Conservation (phyloP, 2,888 invertebrate genomes). For the Cryptosula pallasiana region DNA sequence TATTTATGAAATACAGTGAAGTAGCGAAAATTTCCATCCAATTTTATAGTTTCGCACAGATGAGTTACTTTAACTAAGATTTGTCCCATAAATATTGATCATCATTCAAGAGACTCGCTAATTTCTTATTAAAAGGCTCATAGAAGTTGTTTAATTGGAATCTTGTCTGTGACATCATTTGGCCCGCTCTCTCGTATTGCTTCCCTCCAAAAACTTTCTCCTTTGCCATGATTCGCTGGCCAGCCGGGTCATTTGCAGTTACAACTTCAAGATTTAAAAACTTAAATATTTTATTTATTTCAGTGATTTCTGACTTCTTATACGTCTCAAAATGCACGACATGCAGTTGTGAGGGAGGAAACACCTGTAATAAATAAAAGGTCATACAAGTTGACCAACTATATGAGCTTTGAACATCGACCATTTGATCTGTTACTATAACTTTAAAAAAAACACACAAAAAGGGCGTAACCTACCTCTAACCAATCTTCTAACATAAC, state of each 20-base stretch:
- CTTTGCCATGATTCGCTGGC: neutral
- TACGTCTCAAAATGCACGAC: slow-evolving; percentile 18
- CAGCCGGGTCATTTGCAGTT: neutral
- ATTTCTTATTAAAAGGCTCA: neutral
- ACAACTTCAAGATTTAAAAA: neutral
- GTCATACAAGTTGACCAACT: too few relatives aligned
- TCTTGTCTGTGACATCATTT: neutral
- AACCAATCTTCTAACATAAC: slow-evolving; percentile 10
- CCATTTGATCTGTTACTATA: too few relatives aligned
- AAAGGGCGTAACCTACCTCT: neutral
- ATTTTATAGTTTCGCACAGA: too few relatives aligned
- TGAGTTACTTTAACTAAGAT: too few relatives aligned
- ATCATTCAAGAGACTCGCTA: neutral
- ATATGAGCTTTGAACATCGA: too few relatives aligned
- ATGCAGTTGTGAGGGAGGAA: neutral
- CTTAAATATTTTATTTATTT: neutral
- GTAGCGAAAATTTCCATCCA: too few relatives aligned
- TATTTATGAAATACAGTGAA: too few relatives aligned
- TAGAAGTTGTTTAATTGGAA: neutral
- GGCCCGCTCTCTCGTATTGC: slow-evolving; percentile 1
- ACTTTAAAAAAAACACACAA: too few relatives aligned
- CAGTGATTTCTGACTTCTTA: neutral
- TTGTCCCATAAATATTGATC: neutral
- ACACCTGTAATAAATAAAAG: slow-evolving; percentile 16
- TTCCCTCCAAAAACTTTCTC: neutral